These are phyloP conservation scores for Tachina grossa DNA, from an alignment of 2,888 invertebrate species.

Conservation along the genomic window DNA sequence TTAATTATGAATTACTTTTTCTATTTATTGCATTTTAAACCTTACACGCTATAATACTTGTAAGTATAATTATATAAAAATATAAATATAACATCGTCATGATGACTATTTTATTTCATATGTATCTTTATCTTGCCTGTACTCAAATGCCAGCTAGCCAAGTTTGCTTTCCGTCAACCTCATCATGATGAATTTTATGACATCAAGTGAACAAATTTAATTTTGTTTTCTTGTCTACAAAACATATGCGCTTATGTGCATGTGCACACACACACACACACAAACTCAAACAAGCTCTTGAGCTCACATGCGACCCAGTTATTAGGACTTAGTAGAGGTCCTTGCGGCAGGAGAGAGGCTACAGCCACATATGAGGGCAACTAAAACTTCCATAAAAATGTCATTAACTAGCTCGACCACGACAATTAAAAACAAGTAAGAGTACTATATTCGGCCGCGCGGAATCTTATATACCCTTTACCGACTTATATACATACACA, in stretches of 20 bases:
- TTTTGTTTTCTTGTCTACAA: slow-evolving; percentile 3
- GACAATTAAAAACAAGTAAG: slow-evolving; percentile 5
- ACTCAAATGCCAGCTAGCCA: slow-evolving; percentile 1
- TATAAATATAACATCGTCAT: slow-evolving; percentile 1
- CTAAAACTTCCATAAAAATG: slow-evolving; percentile 30
- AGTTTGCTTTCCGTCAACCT: not conserved
- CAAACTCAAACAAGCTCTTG: not conserved
- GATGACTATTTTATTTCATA: not conserved
- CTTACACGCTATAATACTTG: not conserved
- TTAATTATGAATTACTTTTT: not conserved
- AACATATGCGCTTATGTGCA: not conserved
- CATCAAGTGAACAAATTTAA: slow-evolving; percentile 22
- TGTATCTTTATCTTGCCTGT: not conserved
- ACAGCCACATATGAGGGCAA: slow-evolving; percentile 18
- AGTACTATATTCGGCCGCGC: too few species aligned
- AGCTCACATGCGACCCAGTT: slow-evolving; percentile 31
- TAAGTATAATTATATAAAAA: not conserved
- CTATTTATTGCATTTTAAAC: not conserved
- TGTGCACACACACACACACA: not conserved
- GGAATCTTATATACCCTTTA: too few species aligned
- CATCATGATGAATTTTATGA: too few species aligned
- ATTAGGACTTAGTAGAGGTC: not conserved
- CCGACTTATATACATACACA: too few species aligned
- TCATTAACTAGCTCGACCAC: slow-evolving; percentile 49
- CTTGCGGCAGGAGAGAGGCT: not conserved